These are phyloP conservation scores for Theodoxus fluviatilis DNA, from an alignment of 2,888 invertebrate genomes.

Conservation along the genomic window DNA sequence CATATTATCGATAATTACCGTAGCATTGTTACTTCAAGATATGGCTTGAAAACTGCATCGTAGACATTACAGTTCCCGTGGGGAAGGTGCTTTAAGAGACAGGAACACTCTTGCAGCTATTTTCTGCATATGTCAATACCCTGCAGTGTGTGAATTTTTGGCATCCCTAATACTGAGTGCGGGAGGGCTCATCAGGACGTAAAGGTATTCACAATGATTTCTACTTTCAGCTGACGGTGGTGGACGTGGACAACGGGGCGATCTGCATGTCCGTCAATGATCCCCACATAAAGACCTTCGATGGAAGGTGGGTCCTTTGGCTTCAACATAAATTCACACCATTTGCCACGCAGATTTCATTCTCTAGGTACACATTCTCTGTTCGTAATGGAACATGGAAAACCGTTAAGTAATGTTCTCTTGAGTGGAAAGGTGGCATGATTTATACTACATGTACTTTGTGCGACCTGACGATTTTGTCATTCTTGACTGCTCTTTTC, in stretches of 20 bases:
- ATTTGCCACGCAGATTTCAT: background rate
- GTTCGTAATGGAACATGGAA: no score
- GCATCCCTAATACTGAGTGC: background rate
- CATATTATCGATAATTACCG: no score
- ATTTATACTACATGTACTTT: no score
- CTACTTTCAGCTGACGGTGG: constrained; percentile 42
- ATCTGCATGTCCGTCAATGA: constrained; percentile 51
- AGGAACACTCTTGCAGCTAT: background rate
- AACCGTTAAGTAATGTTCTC: no score
- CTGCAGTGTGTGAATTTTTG: background rate
- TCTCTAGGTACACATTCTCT: no score
- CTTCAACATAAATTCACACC: background rate
- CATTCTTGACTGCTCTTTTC: constrained; percentile 15
- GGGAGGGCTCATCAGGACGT: background rate
- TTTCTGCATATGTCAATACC: background rate
- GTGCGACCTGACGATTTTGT: no score
- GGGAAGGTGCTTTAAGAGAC: background rate
- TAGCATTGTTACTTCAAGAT: no score
- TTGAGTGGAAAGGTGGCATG: no score
- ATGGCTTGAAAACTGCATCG: no score
- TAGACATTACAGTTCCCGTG: no score
- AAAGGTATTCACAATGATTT: background rate
- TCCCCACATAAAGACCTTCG: constrained; percentile 51
- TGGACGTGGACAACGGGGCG: constrained; percentile 41
- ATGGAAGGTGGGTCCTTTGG: constrained; percentile 35